Evolutionary conservation across 2,888 invertebrate species (phyloP).

Genomic region (Troides aeacus): DNA sequence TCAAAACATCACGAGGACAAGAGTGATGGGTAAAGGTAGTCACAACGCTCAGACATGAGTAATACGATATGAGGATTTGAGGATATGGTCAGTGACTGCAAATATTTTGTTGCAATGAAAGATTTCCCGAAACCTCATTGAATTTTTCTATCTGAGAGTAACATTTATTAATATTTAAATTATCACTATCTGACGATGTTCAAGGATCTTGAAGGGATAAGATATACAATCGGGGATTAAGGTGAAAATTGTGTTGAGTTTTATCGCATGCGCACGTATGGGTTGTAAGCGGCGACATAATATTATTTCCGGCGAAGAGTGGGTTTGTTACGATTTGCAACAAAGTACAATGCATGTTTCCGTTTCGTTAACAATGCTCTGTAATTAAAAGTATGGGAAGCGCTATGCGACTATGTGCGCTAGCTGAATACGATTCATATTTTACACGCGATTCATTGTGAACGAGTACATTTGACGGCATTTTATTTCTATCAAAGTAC

Average conservation of each 20-base stretch:
- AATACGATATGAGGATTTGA: no score
- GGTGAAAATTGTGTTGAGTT: background rate
- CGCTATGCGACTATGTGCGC: conserved; percentile 6
- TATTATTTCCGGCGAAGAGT: conserved; percentile 25
- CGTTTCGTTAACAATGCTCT: conserved; percentile 26
- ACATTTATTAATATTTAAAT: background rate
- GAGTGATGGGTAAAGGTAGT: no score
- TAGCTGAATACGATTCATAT: conserved; percentile 1
- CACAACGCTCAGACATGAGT: no score
- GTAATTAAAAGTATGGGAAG: conserved; percentile 28
- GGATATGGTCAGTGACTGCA: no score
- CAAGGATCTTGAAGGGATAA: background rate
- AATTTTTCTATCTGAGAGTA: background rate
- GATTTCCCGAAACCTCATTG: background rate
- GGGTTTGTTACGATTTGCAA: conserved; percentile 20
- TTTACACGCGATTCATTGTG: conserved; percentile 20
- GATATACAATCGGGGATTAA: background rate
- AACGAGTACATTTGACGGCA: background rate
- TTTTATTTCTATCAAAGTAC: conserved; percentile 3
- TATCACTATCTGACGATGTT: background rate
- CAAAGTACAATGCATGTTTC: conserved; percentile 29
- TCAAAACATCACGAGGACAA: no score
- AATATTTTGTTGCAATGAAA: background rate
- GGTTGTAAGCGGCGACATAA: conserved; percentile 15
- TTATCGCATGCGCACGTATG: background rate